A percentile compares a stretch with the other conserved stretches of the same genome.
Conservation (phyloP, 1,140 invertebrate genomes). For the Campodea augens region DNA sequence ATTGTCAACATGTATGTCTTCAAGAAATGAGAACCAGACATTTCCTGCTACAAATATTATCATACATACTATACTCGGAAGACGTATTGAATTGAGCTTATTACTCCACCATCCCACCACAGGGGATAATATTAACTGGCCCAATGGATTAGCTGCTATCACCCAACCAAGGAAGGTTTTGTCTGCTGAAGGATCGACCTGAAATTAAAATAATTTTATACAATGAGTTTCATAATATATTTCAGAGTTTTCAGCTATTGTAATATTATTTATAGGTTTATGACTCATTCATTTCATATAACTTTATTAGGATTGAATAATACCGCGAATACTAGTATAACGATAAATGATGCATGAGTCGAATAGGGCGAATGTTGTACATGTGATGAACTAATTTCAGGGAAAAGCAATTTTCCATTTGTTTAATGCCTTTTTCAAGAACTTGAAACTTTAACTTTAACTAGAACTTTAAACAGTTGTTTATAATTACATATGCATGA, state of each 20-base stretch:
- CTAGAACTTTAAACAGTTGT: too few species aligned
- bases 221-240: not conserved
- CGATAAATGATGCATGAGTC: not conserved
- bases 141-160: conserved; percentile 70
- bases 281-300: not conserved
- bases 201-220: conserved; percentile 19
- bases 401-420: too few species aligned
- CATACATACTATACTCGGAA: conserved; percentile 49
- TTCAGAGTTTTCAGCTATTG: too few species aligned
- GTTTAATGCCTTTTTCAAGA: too few species aligned
- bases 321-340: not conserved
- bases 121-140: conserved; percentile 72
- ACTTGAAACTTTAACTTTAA: too few species aligned
- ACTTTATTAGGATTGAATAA: not conserved
- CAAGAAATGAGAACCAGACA: conserved; percentile 54
- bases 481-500: too few species aligned
- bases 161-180: conserved; percentile 70
- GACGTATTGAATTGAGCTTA: conserved; percentile 41
- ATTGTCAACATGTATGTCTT: conserved; percentile 33
- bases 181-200: conserved; percentile 54
- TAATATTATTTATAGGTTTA: not conserved
- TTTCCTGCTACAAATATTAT: conserved; percentile 55
- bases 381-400: not conserved
- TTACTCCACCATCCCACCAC: conserved; percentile 71
- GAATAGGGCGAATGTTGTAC: not conserved